These are phyloP conservation scores for Caenorhabditis brenneri DNA, from an alignment of 1,140 invertebrate genomes.

Conservation along the genomic window DNA sequence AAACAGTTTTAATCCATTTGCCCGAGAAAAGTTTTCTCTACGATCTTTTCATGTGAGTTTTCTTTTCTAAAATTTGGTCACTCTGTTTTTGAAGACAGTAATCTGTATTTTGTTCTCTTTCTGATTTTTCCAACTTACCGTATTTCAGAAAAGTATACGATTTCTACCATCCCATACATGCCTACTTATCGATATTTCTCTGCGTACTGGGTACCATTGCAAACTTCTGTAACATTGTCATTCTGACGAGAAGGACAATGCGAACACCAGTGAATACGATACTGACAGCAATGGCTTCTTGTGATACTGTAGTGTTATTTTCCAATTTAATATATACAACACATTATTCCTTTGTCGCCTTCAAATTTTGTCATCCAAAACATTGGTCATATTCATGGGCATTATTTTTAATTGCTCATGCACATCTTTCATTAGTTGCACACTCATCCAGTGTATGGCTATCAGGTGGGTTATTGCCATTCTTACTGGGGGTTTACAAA, in stretches of 20 bases:
- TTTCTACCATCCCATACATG: constrained; percentile 64
- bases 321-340: constrained; percentile 70
- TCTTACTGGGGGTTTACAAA: not conserved
- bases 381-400: constrained; percentile 68
- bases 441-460: constrained; percentile 68
- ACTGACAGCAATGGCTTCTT: constrained; percentile 69
- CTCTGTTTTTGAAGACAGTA: no score
- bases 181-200: constrained; percentile 66
- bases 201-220: constrained; percentile 65
- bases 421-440: constrained; percentile 67
- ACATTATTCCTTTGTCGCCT: constrained; percentile 70
- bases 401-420: constrained; percentile 68
- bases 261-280: constrained; percentile 70
- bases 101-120: constrained; percentile 14
- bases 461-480: constrained; percentile 52
- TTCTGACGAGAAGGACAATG: constrained; percentile 68
- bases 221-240: constrained; percentile 70
- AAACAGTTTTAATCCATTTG: constrained; percentile 51
- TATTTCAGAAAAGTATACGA: constrained; percentile 58
- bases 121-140: not conserved
- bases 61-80: not conserved
- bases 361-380: constrained; percentile 62
- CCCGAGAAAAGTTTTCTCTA: constrained; percentile 56
- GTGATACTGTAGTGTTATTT: constrained; percentile 68
- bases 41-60: constrained; percentile 45